These are phyloP conservation scores for Eupsilia transversa DNA, from an alignment of 2,888 invertebrate genomes.

Conservation along the genomic window DNA sequence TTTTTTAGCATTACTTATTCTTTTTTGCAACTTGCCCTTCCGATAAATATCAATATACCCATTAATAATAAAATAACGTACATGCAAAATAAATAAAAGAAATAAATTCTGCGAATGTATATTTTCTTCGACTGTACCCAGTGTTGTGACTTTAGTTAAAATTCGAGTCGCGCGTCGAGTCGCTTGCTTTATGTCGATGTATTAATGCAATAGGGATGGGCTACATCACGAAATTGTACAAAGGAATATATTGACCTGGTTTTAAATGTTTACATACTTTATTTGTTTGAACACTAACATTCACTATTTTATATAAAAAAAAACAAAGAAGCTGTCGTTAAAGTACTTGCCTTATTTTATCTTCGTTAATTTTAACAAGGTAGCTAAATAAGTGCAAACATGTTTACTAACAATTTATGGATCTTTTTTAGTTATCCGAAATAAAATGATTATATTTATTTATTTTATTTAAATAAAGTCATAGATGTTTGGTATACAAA, in stretches of 20 bases:
- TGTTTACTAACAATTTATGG: too few relatives aligned
- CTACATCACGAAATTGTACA: slow-evolving; percentile 26
- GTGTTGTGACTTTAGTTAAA: slow-evolving; percentile 68
- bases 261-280: slow-evolving; percentile 12
- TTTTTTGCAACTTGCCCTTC: not conserved
- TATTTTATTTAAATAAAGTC: too few relatives aligned
- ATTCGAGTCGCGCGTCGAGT: slow-evolving; percentile 71
- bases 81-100: slow-evolving; percentile 38
- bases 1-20: not conserved
- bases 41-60: slow-evolving; percentile 32
- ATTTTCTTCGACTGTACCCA: slow-evolving; percentile 61
- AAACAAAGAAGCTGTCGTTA: too few relatives aligned
- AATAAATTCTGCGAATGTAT: slow-evolving; percentile 43
- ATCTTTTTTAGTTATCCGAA: too few relatives aligned
- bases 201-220: slow-evolving; percentile 74
- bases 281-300: too few relatives aligned
- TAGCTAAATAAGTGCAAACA: not conserved
- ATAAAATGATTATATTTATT: too few relatives aligned
- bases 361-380: not conserved
- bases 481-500: too few relatives aligned
- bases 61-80: slow-evolving; percentile 44
- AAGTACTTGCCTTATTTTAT: not conserved
- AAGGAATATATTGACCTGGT: slow-evolving; percentile 32
- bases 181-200: slow-evolving; percentile 70
- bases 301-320: too few relatives aligned